Percentiles rank a stretch among this genome's conserved stretches.
Conservation (phyloP, 2,888 invertebrate genomes). For the Trichopria drosophilae region DNA sequence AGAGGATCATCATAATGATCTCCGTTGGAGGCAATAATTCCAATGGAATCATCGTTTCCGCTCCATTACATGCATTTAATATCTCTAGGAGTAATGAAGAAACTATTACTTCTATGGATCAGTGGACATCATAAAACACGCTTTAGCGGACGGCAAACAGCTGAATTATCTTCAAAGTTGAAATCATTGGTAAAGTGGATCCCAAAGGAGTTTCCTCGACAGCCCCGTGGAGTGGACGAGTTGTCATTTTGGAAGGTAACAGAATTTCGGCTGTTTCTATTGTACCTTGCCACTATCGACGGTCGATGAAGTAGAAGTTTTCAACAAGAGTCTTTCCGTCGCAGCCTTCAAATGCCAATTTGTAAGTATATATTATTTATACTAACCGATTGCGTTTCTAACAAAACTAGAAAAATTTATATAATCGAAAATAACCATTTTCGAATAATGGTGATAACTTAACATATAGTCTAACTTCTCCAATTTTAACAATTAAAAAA, state of each 20-base stretch:
- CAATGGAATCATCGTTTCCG: not conserved
- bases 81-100: not conserved
- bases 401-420: no score
- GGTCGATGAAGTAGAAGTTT: no score
- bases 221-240: conserved; percentile 29
- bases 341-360: no score
- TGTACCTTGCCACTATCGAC: conserved; percentile 34
- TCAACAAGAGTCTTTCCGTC: no score
- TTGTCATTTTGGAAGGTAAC: conserved; percentile 28
- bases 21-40: not conserved
- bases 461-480: no score
- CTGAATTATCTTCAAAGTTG: not conserved
- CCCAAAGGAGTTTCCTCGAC: conserved; percentile 36
- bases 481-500: no score
- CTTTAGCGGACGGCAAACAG: not conserved
- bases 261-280: conserved; percentile 25
- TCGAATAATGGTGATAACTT: no score
- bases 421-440: no score
- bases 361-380: no score
- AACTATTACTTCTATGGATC: not conserved
- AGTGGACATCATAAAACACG: not conserved
- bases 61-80: not conserved
- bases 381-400: no score
- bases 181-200: no score
- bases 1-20: no score